Base-by-base conservation (phyloP, 2,888 invertebrate species). In the Nomada goodeniana region DNA sequence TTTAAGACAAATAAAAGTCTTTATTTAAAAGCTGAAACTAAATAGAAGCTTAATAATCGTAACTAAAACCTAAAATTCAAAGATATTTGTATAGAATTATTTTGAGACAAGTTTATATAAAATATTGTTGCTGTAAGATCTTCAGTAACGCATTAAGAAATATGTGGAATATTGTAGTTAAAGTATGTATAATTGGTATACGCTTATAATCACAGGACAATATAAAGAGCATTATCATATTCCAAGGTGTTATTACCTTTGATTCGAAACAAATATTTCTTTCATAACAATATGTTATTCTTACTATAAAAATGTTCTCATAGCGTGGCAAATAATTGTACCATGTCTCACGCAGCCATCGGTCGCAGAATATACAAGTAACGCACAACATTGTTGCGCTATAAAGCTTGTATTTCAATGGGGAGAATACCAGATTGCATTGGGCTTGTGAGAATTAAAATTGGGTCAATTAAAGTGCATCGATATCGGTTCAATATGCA, bases 391-490 rank as follows among this genome's bases (percentile, higher is more conserved):
- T 7, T 42, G 13, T 53, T 63, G 64, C 18, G 44, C 70, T 70
- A 10, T 57, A n/a, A 10, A 36, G 15, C 42, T 53, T 18, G n/a
- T 57, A 47, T 59, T 53, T 5, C 18, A 70, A 50, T 57, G 15
- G 36, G 55, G 20, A 20, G 13, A 70, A 44, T 64, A 42, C 29
- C 63, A 26, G 29, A 63, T 13, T 78, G 18, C 42, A 63, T 63
- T 55, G 50, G 63, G n/a, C 44, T 57, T 15, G 10, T 61, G 18
- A 70, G 1, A n/a, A 71, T 20, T 50, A 42, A n/a, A 77, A 67
- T 50, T 80, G 52, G 68, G 69, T 79, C 78, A 68, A 57, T 23
- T 68, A 60, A 78, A 63, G 26, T 60, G 11, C 59, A 68, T 68
- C 42, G 44, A 64, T 36, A 36, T 69, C 29, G 42, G 29, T 36